phyloP scores from a whole-genome alignment of 1,140 invertebrate species.

The Conopomorpha cramerella region DNA sequence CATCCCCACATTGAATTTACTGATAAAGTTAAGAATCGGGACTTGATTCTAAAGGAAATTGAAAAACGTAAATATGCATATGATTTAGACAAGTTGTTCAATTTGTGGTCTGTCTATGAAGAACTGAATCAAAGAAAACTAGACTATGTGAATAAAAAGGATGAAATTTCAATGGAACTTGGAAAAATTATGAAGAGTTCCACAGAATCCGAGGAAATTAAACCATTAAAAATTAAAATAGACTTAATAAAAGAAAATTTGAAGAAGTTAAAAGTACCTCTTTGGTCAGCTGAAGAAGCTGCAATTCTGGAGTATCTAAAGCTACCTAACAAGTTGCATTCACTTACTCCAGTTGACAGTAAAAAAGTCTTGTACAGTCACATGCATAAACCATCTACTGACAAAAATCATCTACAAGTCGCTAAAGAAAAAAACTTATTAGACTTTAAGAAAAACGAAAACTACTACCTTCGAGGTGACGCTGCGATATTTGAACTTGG shows the following conservation, averaged over 20 bases:
- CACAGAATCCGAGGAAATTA: conserved; percentile 36
- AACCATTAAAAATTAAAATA: conserved; percentile 58
- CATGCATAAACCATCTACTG: conserved; percentile 22
- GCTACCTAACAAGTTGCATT: conserved; percentile 69
- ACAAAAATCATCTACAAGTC: conserved; percentile 63
- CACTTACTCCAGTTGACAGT: conserved; percentile 58
- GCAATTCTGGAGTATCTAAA: conserved; percentile 61
- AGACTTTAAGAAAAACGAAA: conserved; percentile 62
- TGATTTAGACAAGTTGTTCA: conserved; percentile 28
- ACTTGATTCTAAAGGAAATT: conserved; percentile 31
- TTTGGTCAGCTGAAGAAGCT: conserved; percentile 67
- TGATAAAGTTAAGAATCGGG: conserved; percentile 49
- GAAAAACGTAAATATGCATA: conserved; percentile 20
- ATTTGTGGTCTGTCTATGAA: conserved; percentile 35
- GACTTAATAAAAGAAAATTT: conserved; percentile 65
- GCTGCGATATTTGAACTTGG: conserved; percentile 69
- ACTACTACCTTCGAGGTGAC: conserved; percentile 66
- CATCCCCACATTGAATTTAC: conserved; percentile 66
- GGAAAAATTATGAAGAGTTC: conserved; percentile 26
- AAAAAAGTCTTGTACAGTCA: conserved; percentile 50
- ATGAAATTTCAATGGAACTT: conserved; percentile 28
- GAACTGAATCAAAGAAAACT: conserved; percentile 35
- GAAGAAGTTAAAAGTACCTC: conserved; percentile 57
- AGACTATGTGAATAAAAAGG: conserved; percentile 45
- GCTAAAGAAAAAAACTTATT: conserved; percentile 58